These are phyloP conservation scores for Mustelus asterias DNA, from an alignment of 2,113 vertebrate genomes.

Conservation along the genomic window DNA sequence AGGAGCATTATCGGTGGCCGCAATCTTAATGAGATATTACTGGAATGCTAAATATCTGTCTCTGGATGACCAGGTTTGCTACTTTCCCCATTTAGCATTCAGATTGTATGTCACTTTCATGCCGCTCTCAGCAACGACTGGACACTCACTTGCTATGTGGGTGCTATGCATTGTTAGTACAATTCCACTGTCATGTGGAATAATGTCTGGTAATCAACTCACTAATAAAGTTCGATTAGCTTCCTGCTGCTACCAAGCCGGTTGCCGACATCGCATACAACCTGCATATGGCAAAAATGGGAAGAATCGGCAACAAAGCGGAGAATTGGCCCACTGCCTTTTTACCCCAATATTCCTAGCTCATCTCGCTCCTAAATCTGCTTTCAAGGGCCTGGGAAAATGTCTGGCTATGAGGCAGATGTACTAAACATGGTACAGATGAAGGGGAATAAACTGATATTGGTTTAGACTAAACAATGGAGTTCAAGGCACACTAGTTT, in stretches of 20 bases:
- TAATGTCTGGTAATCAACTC: neutral
- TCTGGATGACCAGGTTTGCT: neutral
- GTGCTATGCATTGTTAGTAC: too few relatives aligned
- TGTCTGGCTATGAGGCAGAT: neutral
- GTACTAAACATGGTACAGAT: neutral
- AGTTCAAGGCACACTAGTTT: neutral
- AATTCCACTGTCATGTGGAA: neutral
- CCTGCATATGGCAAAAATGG: neutral
- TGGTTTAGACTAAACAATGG: neutral
- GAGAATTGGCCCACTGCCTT: neutral
- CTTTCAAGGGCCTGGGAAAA: neutral
- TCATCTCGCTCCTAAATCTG: neutral
- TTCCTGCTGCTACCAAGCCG: too few relatives aligned
- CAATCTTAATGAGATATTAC: neutral
- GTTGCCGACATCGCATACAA: neutral
- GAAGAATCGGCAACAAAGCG: neutral
- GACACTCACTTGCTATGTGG: neutral
- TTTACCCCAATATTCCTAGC: neutral
- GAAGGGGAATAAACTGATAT: neutral
- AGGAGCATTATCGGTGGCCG: neutral
- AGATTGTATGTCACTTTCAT: neutral
- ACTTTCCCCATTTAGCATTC: neutral
- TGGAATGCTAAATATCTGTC: neutral
- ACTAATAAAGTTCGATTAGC: neutral
- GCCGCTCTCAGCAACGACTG: neutral